Evolutionary conservation across 2,888 invertebrate genomes (phyloP).

Genomic region (Oegoconia quadripuncta): DNA sequence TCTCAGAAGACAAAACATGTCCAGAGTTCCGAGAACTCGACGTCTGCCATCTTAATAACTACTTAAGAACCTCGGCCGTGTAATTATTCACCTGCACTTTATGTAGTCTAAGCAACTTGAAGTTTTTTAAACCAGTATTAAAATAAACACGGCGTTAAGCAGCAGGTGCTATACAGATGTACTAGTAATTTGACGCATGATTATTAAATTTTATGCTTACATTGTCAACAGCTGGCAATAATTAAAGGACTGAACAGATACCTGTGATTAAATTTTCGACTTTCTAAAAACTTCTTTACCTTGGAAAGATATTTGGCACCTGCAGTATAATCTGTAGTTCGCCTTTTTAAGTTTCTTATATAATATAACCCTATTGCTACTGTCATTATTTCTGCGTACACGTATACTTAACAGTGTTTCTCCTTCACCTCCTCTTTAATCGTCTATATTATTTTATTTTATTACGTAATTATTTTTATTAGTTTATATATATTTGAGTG

Average conservation of each 20-base stretch:
- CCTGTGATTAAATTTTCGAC: no score
- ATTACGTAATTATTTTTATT: no score
- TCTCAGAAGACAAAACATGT: slow-evolving; percentile 39
- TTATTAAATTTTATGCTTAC: slow-evolving; percentile 18
- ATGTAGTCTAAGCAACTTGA: slow-evolving; percentile 7
- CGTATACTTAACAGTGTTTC: no score
- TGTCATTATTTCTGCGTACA: no score
- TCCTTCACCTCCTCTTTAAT: no score
- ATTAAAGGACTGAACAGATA: neutral
- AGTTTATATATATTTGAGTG: no score
- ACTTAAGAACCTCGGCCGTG: slow-evolving; percentile 29
- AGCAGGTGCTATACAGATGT: slow-evolving; percentile 23
- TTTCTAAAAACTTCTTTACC: no score
- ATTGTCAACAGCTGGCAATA: slow-evolving; percentile 2
- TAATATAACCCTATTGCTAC: no score
- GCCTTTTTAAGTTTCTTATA: no score
- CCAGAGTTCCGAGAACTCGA: slow-evolving; percentile 32
- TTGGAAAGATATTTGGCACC: no score
- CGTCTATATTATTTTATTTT: no score
- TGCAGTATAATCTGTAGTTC: no score
- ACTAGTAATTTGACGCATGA: slow-evolving; percentile 21
- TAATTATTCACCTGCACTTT: slow-evolving; percentile 27
- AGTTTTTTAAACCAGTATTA: slow-evolving; percentile 13
- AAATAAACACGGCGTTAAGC: slow-evolving; percentile 19
- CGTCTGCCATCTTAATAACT: slow-evolving; percentile 36